These are phyloP conservation scores for Listronotus oregonensis DNA, from an alignment of 1,140 invertebrate species.

Conservation along the genomic window DNA sequence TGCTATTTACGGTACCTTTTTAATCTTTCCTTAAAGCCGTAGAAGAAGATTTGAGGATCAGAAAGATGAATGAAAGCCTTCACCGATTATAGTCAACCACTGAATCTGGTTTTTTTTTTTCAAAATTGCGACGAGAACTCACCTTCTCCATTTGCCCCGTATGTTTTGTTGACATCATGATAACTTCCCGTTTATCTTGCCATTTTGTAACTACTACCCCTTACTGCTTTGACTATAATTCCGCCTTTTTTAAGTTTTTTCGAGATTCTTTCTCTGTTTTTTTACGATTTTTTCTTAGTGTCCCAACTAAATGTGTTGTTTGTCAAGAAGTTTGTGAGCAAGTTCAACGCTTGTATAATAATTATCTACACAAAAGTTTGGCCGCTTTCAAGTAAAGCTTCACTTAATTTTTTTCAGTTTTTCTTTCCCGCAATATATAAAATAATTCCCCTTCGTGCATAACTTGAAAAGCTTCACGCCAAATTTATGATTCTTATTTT, in stretches of 20 bases:
- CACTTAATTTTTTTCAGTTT: constrained; percentile 26
- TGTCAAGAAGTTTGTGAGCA: constrained; percentile 48
- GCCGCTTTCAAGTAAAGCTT: constrained; percentile 43
- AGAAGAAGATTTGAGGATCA: constrained; percentile 50
- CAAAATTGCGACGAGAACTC: neutral
- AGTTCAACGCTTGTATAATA: constrained; percentile 53
- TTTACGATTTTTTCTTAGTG: constrained; percentile 45
- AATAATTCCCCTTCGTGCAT: constrained; percentile 51
- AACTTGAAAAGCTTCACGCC: constrained; percentile 57
- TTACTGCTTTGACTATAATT: constrained; percentile 15
- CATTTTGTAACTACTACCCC: constrained; percentile 39
- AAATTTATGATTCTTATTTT: constrained; percentile 54
- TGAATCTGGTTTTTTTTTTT: constrained; percentile 18
- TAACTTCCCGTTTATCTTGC: constrained; percentile 46
- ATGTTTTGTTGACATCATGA: constrained; percentile 40
- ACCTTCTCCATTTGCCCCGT: constrained; percentile 24
- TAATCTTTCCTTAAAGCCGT: constrained; percentile 46
- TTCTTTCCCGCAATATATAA: constrained; percentile 53
- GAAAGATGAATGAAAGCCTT: constrained; percentile 39
- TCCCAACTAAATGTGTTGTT: constrained; percentile 53
- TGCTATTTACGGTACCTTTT: constrained; percentile 53
- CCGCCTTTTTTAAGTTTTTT: constrained; percentile 29
- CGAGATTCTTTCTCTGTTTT: constrained; percentile 38
- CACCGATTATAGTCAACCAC: constrained; percentile 34
- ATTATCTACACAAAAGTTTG: constrained; percentile 54